Base-by-base conservation (phyloP, 2,797 vertebrate species). In the Arctocebus calabarensis region DNA sequence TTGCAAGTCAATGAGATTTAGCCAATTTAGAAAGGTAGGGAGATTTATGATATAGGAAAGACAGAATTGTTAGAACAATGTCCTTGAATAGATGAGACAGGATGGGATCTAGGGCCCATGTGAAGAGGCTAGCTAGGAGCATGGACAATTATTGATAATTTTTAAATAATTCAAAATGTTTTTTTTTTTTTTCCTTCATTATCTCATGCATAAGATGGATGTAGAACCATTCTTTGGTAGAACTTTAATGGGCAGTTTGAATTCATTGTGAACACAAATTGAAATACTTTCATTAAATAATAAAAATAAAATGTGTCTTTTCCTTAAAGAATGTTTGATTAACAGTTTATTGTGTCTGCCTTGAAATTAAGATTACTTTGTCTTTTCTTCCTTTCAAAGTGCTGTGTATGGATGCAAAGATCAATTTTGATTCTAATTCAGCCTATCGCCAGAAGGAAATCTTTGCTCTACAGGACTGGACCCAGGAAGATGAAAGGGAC, bases 331-430 rank as follows among this genome's bases (percentile, higher is more conserved):
- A 11, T 45, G 16, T 77, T 78, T 95, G 29, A 27, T 81, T 89
- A 52, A 32, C 82, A 57, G 11, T 82, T 91, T 68, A 90, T 89
- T 83, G 12, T 73, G 1, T 87, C 71, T 94, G 9, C 62, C 79
- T 96, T 89, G 88, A 97, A 87, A 82, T 90, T 96, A 95, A 97
- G 27, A n/a, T 88, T 13, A 37, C 37, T n/a, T 78, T 52, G 14
- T 96, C 29, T 91, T 57, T 73, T 48, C 96, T 96, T 89, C 61
- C 14, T 43, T 92, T 94, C n/a, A 85, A 96, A 99, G 99, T 99
- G 66, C 99, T 99, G 98, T 99, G 99, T 98, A 99, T 99, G 99
- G 99, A 99, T 66, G 99, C 99, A 93, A 99, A 99, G 98, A 99
- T 99, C 98, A 99, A 99, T 98, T 99, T 99, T 90, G 99, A 99